Percentiles rank a stretch among this genome's conserved stretches.
phyloP scores from a whole-genome alignment of 1,140 invertebrate genomes.

The Probaryconus sp. region DNA sequence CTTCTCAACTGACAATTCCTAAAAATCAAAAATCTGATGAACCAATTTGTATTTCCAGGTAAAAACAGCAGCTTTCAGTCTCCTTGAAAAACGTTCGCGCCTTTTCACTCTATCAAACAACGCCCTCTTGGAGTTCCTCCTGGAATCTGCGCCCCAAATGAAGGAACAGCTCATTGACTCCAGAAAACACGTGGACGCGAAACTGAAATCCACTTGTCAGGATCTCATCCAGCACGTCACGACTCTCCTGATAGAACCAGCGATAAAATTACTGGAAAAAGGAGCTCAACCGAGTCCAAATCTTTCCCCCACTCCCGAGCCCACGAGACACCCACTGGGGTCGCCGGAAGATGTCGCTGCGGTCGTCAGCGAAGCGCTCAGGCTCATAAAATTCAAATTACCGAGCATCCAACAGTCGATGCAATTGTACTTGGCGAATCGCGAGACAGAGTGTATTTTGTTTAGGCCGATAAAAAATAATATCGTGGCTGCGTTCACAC shows the following conservation, averaged over 20 bases:
- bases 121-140: slow-evolving; percentile 93
- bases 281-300: slow-evolving; percentile 73
- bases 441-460: slow-evolving; percentile 96
- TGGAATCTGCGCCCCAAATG: slow-evolving; percentile 94
- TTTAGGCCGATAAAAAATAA: slow-evolving; percentile 97
- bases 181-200: slow-evolving; percentile 94
- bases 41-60: too few species aligned
- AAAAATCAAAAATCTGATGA: too few species aligned
- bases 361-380: slow-evolving; percentile 81
- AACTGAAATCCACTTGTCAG: slow-evolving; percentile 95
- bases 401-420: slow-evolving; percentile 90
- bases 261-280: slow-evolving; percentile 87
- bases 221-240: slow-evolving; percentile 91
- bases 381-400: slow-evolving; percentile 88
- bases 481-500: slow-evolving; percentile 90
- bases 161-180: slow-evolving; percentile 95
- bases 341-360: slow-evolving; percentile 70
- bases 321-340: slow-evolving; percentile 74
- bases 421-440: slow-evolving; percentile 96
- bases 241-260: slow-evolving; percentile 84
- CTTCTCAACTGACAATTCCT: too few species aligned
- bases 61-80: slow-evolving; percentile 90
- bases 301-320: background rate
- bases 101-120: slow-evolving; percentile 95
- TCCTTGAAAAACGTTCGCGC: slow-evolving; percentile 91